phyloP scores from a whole-genome alignment of 2,888 invertebrate genomes.

The Leucania comma region DNA sequence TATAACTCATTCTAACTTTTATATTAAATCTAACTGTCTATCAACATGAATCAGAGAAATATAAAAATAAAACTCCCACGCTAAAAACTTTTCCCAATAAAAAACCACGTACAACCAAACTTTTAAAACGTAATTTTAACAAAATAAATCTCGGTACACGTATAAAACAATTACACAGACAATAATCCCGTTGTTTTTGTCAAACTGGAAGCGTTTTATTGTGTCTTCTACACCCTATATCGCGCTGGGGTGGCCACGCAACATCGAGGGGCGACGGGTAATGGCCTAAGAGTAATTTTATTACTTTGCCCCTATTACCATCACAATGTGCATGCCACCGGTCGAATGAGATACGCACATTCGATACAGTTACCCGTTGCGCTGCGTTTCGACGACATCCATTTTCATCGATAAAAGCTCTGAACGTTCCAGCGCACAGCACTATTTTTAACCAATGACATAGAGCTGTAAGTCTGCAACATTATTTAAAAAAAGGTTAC shows the following conservation, averaged over 20 bases:
- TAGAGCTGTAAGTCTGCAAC: conserved; percentile 26
- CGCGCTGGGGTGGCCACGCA: conserved; percentile 73
- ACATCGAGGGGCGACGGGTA: conserved; percentile 84
- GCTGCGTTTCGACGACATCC: conserved; percentile 54
- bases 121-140: conserved; percentile 61
- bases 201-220: conserved; percentile 83
- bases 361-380: conserved; percentile 63
- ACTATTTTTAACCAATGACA: conserved; percentile 52
- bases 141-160: conserved; percentile 76
- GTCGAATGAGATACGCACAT: conserved; percentile 82
- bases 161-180: conserved; percentile 85
- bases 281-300: conserved; percentile 91
- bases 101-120: conserved; percentile 40
- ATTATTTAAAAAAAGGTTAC: conserved; percentile 44
- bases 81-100: conserved; percentile 51
- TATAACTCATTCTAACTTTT: neutral
- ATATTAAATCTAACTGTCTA: neutral
- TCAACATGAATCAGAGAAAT: conserved; percentile 22
- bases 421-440: conserved; percentile 51
- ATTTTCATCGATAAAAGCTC: conserved; percentile 64
- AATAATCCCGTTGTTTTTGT: conserved; percentile 84
- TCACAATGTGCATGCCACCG: conserved; percentile 89
- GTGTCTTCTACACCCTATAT: conserved; percentile 86
- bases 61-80: conserved; percentile 14
- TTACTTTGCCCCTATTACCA: conserved; percentile 91